Evolutionary conservation across 2,888 invertebrate species (phyloP).

Genomic region (Saturnia japonica): DNA sequence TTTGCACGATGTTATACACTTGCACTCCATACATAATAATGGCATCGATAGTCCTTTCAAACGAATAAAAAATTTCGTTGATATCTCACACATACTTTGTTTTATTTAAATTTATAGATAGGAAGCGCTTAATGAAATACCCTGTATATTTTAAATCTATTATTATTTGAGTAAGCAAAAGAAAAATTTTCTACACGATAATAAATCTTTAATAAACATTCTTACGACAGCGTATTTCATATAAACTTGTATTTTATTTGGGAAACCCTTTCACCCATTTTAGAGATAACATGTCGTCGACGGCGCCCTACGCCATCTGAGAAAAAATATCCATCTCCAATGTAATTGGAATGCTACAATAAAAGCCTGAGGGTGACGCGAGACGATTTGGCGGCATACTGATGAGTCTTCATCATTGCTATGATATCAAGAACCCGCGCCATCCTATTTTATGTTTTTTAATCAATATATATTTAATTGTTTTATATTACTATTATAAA

Average conservation of each 20-base stretch:
- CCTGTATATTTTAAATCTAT: background rate
- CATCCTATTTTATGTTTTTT: constrained; percentile 36
- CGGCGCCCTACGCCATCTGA: constrained; percentile 33
- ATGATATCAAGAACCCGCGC: constrained; percentile 36
- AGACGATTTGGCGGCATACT: constrained; percentile 48
- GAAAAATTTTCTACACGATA: background rate
- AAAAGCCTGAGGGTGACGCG: constrained; percentile 58
- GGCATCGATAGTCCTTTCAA: too few species aligned
- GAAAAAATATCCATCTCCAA: constrained; percentile 57
- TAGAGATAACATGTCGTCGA: constrained; percentile 48
- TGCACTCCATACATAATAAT: too few species aligned
- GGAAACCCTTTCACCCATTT: constrained; percentile 52
- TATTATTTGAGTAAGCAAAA: background rate
- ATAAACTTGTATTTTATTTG: constrained; percentile 41
- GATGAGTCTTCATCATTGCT: constrained; percentile 41
- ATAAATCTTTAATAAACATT: background rate
- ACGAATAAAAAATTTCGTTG: too few species aligned
- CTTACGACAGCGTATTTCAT: constrained; percentile 4
- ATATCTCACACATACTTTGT: too few species aligned
- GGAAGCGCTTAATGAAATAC: too few species aligned
- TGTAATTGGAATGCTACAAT: constrained; percentile 71
- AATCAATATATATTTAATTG: constrained; percentile 35
- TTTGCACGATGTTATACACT: too few species aligned
- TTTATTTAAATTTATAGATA: too few species aligned
- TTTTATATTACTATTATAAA: background rate